Evolutionary conservation across 2,113 vertebrate genomes (phyloP).

Genomic region (Rhea americana): DNA sequence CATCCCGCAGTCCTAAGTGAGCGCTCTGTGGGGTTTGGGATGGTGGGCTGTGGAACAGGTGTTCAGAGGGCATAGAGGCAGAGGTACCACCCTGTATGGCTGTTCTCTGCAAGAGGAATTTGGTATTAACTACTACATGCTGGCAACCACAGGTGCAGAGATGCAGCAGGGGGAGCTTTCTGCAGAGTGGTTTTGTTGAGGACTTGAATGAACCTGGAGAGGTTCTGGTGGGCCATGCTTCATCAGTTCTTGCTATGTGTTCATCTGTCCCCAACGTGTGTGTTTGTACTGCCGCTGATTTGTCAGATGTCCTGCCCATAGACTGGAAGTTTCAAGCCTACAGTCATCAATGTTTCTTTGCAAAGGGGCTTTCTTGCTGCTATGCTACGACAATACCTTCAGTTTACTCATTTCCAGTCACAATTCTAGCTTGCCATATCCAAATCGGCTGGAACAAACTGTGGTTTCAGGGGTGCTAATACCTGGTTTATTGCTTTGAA

Average conservation of each 20-base stretch:
- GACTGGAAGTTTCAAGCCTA: neutral
- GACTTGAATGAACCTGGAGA: neutral
- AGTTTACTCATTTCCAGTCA: neutral
- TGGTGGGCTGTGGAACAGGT: neutral
- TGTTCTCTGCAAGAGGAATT: rapidly evolving
- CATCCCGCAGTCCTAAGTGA: rapidly evolving
- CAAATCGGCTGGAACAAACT: neutral
- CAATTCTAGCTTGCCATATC: neutral
- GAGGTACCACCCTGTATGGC: neutral
- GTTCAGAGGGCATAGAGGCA: rapidly evolving
- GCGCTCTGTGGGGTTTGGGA: neutral
- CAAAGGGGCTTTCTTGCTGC: rapidly evolving
- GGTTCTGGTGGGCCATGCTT: rapidly evolving
- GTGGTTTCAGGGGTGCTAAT: neutral
- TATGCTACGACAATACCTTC: rapidly evolving
- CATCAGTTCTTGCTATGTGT: rapidly evolving
- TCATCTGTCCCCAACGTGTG: rapidly evolving
- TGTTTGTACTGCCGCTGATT: neutral
- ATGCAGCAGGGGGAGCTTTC: neutral
- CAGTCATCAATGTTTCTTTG: neutral
- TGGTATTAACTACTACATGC: rapidly evolving
- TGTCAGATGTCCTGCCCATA: neutral
- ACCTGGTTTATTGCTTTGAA: neutral
- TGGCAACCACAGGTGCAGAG: neutral
- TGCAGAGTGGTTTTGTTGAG: rapidly evolving